These are phyloP conservation scores for Zenarchopterus dispar DNA, from an alignment of 2,797 vertebrate genomes.

Conservation along the genomic window DNA sequence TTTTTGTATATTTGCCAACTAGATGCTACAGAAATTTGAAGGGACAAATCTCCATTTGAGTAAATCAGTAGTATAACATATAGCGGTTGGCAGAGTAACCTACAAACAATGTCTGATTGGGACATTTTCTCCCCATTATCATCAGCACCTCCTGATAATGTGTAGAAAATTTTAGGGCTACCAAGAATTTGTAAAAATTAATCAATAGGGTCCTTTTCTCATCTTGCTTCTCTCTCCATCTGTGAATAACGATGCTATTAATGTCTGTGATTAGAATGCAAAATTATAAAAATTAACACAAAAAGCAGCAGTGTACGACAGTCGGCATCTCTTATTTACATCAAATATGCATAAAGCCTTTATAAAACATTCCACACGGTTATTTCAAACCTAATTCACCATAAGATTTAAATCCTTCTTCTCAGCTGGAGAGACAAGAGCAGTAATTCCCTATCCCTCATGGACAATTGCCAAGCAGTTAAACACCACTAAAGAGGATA, in stretches of 20 bases:
- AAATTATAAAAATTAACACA: constrained; percentile 25
- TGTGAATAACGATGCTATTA: constrained; percentile 36
- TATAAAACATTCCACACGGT: constrained; percentile 19
- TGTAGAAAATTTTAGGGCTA: neutral
- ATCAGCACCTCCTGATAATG: neutral
- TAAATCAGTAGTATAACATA: neutral
- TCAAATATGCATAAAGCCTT: constrained; percentile 13
- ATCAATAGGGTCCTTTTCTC: neutral
- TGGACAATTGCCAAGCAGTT: constrained; percentile 37
- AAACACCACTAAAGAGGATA: constrained; percentile 27
- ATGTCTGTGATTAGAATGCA: constrained; percentile 23
- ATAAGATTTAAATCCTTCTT: constrained; percentile 29
- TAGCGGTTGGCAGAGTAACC: neutral
- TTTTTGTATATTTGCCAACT: too few species aligned
- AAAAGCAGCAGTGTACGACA: constrained; percentile 7
- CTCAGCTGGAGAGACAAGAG: constrained; percentile 23
- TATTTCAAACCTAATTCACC: constrained; percentile 21
- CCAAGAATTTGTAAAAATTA: neutral
- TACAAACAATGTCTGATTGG: neutral
- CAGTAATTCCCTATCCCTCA: constrained; percentile 24
- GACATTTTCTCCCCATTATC: neutral
- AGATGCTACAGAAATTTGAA: too few species aligned
- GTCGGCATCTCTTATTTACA: constrained; percentile 33
- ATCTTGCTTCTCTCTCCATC: neutral
- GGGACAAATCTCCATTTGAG: too few species aligned